Conservation (phyloP, 2,797 vertebrate species). For the Tachyglossus aculeatus region DNA sequence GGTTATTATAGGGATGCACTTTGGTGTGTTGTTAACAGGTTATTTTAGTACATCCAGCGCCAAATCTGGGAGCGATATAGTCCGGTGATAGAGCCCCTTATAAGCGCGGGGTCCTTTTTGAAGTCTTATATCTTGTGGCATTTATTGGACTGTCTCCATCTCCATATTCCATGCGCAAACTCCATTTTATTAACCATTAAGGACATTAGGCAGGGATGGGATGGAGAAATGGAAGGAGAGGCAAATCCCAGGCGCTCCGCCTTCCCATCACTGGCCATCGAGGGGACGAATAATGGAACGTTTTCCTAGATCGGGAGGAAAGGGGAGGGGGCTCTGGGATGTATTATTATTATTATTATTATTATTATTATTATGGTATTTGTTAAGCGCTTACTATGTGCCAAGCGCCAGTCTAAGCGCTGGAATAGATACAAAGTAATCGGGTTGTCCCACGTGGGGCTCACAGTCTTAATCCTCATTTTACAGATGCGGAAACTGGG, state of each 20-base stretch:
- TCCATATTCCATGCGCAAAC: constrained; percentile 19
- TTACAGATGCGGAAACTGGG: too few relatives aligned
- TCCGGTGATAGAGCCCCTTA: constrained; percentile 67
- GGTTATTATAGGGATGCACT: constrained; percentile 88
- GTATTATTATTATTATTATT: too few relatives aligned
- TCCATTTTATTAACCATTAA: constrained; percentile 53
- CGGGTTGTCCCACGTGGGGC: too few relatives aligned
- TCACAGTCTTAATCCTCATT: too few relatives aligned
- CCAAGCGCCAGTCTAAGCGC: too few relatives aligned
- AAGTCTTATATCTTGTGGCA: constrained; percentile 40
- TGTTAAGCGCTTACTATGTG: too few relatives aligned
- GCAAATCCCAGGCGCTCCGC: not conserved
- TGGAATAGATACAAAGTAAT: too few relatives aligned
- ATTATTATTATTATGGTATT: too few relatives aligned
- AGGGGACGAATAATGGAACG: not conserved
- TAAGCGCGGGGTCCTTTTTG: constrained; percentile 55
- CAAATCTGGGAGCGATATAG: constrained; percentile 78
- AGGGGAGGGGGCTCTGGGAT: too few relatives aligned
- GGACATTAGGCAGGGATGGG: constrained; percentile 21
- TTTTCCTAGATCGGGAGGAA: constrained; percentile 36
- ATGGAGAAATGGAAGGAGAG: constrained; percentile 36
- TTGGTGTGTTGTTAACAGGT: constrained; percentile 82
- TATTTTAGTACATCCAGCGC: constrained; percentile 78
- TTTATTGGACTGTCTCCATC: constrained; percentile 41
- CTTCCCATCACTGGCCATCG: not conserved